Evolutionary conservation across 2,888 invertebrate genomes (phyloP), one percentile per base, ranked within the genome.

Genomic region (Eucera pruinosa): DNA sequence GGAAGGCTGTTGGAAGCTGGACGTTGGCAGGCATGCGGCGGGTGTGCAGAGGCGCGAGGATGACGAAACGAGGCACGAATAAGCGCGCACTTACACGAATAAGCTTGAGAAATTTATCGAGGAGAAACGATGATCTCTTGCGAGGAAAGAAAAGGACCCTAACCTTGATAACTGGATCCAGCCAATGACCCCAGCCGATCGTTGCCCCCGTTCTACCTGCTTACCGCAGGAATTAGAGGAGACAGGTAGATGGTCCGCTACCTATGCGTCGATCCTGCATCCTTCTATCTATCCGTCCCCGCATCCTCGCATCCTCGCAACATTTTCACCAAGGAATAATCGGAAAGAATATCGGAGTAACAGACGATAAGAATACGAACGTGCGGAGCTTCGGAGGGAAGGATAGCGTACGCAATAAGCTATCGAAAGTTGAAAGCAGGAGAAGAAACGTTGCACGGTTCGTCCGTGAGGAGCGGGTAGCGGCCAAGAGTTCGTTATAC

Each of bases 141-240:
- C 70, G 70, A 81, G 68, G 69, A 74, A 83, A 83, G 83, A 85
- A 86, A 87, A 87, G 89, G 87, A 87, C 87, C 87, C 80, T 83
- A 88, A 87, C 89, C 89, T 90, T 89, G 89, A 86, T 89, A 89
- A 88, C 87, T 89, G 88, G 89, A 88, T 88, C 84, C 86, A 87
- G 89, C 81, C 90, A 89, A 89, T 87, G 90, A 89, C 89, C 89
- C 86, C 84, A 85, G 83, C 82, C 86, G 88, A 88, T 88, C 89
- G 80, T 89, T 89, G 88, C 87, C 82, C 87, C 75, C 70, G 79
- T 74, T 77, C 75, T 82, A 77, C 77, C 77, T 83, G 75, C 55
- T 77, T 58, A 50, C 39, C 57, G 33, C 62, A 54, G 61, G 52
- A 62, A 68, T 84, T 82, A 82, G 76, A 77, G 73, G 47, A 71